Evolutionary conservation across 1,140 invertebrate genomes (phyloP), one percentile per base, ranked within the genome.

Genomic region (Cydia splendana): DNA sequence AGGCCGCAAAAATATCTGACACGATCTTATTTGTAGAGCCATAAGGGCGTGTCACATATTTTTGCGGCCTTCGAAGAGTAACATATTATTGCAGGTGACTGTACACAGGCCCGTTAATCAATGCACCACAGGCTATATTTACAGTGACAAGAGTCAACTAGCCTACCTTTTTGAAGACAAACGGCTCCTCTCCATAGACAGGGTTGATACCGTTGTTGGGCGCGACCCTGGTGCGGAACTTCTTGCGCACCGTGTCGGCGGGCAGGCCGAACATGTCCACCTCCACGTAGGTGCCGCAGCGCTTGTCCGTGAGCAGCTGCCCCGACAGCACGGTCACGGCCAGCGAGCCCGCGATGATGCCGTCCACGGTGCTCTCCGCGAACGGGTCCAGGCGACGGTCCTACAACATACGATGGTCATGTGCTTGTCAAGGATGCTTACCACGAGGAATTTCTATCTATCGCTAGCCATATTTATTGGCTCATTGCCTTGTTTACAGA

Each of bases 191-290:
- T 79, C 98, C 98, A 89, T 97, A 99, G 28, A 97, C 95, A 9
- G 97, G 99, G 94, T 98, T 99, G 80, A 99, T 97, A n/a, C 98
- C 98, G 91, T 99, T 99, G 78, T 97, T 98, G 0, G 97, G 96
- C 12, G 99, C 97, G 24, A 97, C 97, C 93, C 97, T 97, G 0
- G 99, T 99, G 69, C 97, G 95, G 93, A 99, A 99, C 94, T 98
- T 98, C 94, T 99, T 99, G 45, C 99, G 94, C 13, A 99, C 98
- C 0, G 99, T 99, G 90, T 99, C 99, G 0, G 99, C 99, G 0
- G 99, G 98, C 77, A 99, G 94, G 1, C 99, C 99, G 90, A 99
- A 99, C 99, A 99, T 99, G 88, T 99, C 99, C 34, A 99, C 98
- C 93, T 99, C 99, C 1, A 99, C 98, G 88, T 98, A 99, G 0